These are phyloP conservation scores for Gisinianus flammeolus DNA, from an alignment of 2,888 invertebrate genomes.

Conservation along the genomic window DNA sequence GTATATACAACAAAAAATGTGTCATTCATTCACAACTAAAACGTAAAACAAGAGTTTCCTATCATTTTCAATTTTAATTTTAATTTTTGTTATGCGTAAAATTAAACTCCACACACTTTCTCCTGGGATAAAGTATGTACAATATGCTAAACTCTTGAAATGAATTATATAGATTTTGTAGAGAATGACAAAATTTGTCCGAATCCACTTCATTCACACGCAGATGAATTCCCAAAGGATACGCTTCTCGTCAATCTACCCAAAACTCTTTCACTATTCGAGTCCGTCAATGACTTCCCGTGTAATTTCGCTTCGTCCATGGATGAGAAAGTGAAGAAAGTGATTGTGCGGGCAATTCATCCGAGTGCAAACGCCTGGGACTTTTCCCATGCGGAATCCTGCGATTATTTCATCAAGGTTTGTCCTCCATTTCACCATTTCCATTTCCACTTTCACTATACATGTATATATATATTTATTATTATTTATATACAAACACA, in stretches of 20 bases:
- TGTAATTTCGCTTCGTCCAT: slow-evolving; percentile 34
- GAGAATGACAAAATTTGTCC: slow-evolving; percentile 38
- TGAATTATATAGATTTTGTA: slow-evolving; percentile 37
- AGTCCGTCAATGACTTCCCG: slow-evolving; percentile 36
- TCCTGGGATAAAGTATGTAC: too few species aligned
- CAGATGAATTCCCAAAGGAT: slow-evolving; percentile 33
- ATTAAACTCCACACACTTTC: too few species aligned
- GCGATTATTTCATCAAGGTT: slow-evolving; percentile 40
- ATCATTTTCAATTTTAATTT: background rate
- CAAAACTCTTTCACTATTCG: slow-evolving; percentile 34
- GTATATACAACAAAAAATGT: background rate
- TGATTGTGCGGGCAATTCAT: slow-evolving; percentile 41
- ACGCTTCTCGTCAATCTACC: slow-evolving; percentile 35
- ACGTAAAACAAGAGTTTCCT: too few species aligned
- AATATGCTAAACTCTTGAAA: too few species aligned
- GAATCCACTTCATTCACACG: slow-evolving; percentile 22
- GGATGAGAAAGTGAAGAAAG: slow-evolving; percentile 21
- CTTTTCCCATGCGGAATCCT: slow-evolving; percentile 3
- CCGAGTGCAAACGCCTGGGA: slow-evolving; percentile 26
- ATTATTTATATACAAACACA: background rate
- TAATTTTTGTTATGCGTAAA: too few species aligned
- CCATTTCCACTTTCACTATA: background rate
- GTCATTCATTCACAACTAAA: background rate
- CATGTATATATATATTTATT: background rate
- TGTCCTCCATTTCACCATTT: background rate